Conservation (phyloP, 2,888 invertebrate species). For the Cacoxenus indagator region DNA sequence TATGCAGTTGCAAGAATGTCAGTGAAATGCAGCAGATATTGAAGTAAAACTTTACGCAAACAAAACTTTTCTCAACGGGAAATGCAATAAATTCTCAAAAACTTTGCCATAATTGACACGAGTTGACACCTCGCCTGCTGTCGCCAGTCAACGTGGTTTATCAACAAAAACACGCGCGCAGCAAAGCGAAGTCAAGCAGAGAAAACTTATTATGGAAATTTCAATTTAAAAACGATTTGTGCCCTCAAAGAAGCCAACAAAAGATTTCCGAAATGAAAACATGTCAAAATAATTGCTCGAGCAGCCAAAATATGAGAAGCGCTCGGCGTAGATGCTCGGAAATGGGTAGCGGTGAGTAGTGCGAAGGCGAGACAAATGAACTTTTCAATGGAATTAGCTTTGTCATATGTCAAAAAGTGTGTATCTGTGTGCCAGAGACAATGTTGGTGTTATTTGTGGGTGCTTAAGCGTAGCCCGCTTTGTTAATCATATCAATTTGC, state of each 20-base stretch:
- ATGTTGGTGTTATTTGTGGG: not conserved
- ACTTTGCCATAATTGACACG: conserved; percentile 37
- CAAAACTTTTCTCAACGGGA: conserved; percentile 18
- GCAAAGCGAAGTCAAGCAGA: not conserved
- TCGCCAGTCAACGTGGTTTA: conserved; percentile 30
- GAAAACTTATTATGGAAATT: conserved; percentile 27
- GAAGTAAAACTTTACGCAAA: conserved; percentile 25
- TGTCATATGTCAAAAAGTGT: conserved; percentile 4
- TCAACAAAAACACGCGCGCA: not conserved
- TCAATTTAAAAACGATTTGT: conserved; percentile 27
- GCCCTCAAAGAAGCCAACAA: not conserved
- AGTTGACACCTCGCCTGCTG: conserved; percentile 34
- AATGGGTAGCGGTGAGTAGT: too few species aligned
- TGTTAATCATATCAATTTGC: conserved; percentile 53
- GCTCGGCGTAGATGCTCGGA: not conserved
- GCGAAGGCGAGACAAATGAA: not conserved
- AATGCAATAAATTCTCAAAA: conserved; percentile 33
- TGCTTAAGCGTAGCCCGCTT: conserved; percentile 40
- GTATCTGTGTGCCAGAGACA: not conserved
- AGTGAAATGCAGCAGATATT: not conserved
- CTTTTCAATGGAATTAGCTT: not conserved
- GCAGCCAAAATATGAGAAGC: conserved; percentile 13
- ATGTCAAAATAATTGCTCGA: conserved; percentile 25
- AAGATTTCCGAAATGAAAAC: not conserved
- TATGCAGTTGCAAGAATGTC: not conserved